phyloP scores from a whole-genome alignment of 2,888 invertebrate genomes.

The Epiperipatus broadwayi region DNA sequence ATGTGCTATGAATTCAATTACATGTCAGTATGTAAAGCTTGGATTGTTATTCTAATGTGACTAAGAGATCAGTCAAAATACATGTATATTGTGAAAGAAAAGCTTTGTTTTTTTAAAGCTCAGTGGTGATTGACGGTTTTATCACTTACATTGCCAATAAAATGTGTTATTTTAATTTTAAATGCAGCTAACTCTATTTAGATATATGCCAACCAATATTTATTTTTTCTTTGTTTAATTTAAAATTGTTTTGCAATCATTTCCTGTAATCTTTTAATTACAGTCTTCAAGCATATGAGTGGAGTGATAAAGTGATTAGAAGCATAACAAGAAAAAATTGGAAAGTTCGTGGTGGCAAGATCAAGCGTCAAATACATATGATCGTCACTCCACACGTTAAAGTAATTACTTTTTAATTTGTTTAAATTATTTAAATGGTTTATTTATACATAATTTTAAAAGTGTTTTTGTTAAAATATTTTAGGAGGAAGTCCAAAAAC shows the following conservation, averaged over 20 bases:
- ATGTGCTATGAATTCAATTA: too few species aligned
- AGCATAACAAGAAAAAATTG: constrained; percentile 48
- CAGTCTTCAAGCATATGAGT: constrained; percentile 75
- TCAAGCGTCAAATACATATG: constrained; percentile 56
- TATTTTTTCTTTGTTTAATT: background rate
- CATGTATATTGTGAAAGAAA: too few species aligned
- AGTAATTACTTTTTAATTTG: constrained; percentile 19
- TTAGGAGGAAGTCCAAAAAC: constrained; percentile 55
- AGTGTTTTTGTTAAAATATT: constrained; percentile 14
- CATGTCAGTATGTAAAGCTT: too few species aligned
- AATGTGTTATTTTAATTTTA: too few species aligned
- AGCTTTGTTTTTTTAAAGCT: too few species aligned
- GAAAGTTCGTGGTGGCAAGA: constrained; percentile 55
- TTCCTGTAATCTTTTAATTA: background rate
- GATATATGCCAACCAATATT: too few species aligned
- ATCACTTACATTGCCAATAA: too few species aligned
- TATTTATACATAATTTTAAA: background rate
- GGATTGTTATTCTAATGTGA: too few species aligned
- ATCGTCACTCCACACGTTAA: constrained; percentile 78
- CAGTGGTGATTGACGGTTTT: too few species aligned
- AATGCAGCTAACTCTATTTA: too few species aligned
- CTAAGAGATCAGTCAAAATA: too few species aligned
- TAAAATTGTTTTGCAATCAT: background rate
- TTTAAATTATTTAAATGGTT: constrained; percentile 4
- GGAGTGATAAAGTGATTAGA: constrained; percentile 72